Evolutionary conservation across 2,888 invertebrate species (phyloP), one percentile per base, ranked within the genome.

Genomic region (Sympetrum striolatum): DNA sequence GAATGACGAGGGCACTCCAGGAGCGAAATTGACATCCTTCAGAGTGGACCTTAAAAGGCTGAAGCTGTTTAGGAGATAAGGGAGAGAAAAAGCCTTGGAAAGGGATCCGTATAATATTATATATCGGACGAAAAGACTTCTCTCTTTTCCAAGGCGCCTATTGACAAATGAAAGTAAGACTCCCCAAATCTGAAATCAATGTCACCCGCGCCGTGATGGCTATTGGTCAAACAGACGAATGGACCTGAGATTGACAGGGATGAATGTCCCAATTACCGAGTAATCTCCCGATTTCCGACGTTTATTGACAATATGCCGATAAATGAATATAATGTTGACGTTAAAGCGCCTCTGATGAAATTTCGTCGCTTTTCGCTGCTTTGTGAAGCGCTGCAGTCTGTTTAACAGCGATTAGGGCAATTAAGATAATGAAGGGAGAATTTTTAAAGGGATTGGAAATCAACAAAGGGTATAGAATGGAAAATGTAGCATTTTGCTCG

Each of bases 1-100:
- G 64, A 86, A 86, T 86, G 86, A 86, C 86, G 86, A 86, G 86
- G 86, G 60, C 82, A 60, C 82, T 82, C 35, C 53, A 58, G 18
- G 35, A 37, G 82, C 86, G 22, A 37, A 86, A 86, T 64, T 86
- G 86, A 86, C 86, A 82, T 82, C 82, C 58, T 60, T 60, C 82
- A 64, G 58, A 60, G 60, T 86, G 60, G 86, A 86, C 86, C 37
- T 37, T 86, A 86, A 86, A 86, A 86, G 86, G 64, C 64, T 22
- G 82, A 60, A 86, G 60, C 64, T 86, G 86, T 86, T 86, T 64
- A n/a, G 86, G 60, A 86, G 60, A 53, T 82, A 53, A 53, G 25
- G 60, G 37, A 37, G 86, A 37, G 35, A 22, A 48, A 31, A 82
- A 58, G 86, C 60, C 86, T 86, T 60, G 37, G 86, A 53, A 60